Conservation (phyloP, 2,888 invertebrate genomes). For the Aethes cnicana region DNA sequence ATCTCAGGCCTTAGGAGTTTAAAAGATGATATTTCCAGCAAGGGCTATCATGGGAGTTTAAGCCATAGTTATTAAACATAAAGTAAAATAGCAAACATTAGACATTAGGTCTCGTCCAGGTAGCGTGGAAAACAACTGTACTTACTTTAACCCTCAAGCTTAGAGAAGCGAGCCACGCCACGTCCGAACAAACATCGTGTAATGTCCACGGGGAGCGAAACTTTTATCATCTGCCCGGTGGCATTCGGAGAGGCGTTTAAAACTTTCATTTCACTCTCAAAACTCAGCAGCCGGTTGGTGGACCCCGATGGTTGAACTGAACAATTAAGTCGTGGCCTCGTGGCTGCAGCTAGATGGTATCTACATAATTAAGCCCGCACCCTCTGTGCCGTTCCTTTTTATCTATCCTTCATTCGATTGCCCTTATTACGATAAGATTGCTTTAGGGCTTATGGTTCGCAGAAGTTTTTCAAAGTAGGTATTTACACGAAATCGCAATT, state of each 20-base stretch:
- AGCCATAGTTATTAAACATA: conserved; percentile 20
- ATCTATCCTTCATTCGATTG: conserved; percentile 25
- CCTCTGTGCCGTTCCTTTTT: conserved; percentile 13
- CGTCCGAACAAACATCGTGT: conserved; percentile 47
- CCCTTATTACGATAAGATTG: conserved; percentile 23
- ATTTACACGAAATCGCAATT: conserved; percentile 2
- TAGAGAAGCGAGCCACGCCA: conserved; percentile 35
- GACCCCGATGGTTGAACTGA: conserved; percentile 29
- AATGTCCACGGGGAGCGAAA: conserved; percentile 49
- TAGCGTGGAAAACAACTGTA: conserved; percentile 34
- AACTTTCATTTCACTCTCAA: conserved; percentile 58
- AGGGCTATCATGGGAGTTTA: conserved; percentile 10
- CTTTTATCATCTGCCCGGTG: conserved; percentile 57
- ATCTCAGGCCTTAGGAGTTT: conserved; percentile 9
- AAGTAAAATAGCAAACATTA: conserved; percentile 17
- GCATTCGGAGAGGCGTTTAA: conserved; percentile 42
- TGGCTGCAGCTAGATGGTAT: conserved; percentile 18
- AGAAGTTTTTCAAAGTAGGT: conserved; percentile 12
- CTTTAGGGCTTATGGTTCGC: conserved; percentile 14
- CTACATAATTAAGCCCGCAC: conserved; percentile 25
- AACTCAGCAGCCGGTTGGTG: conserved; percentile 40
- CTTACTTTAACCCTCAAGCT: conserved; percentile 40
- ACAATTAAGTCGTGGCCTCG: conserved; percentile 18
- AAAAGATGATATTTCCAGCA: background rate
- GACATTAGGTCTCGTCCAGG: conserved; percentile 20